Evolutionary conservation across 2,888 invertebrate species (phyloP), one percentile per base, ranked within the genome.

Genomic region (Ichneumoninae sp.): DNA sequence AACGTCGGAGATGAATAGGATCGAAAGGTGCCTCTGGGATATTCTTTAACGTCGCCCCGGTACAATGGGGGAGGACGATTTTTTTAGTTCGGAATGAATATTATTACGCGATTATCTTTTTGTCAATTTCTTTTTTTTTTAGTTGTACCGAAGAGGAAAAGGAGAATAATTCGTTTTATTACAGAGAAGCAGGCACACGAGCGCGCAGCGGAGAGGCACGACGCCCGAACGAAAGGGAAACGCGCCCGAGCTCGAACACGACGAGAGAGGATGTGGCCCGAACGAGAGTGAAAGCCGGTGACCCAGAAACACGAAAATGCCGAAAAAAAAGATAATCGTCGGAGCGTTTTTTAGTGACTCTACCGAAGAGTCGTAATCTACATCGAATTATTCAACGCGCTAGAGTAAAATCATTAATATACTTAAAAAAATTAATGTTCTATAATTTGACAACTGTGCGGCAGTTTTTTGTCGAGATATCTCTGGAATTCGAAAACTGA

Each of bases 261-360:
- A 84, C 83, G 86, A 86, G 86, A 87, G 87, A 40, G 40, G 85
- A 85, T 88, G 86, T 80, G 84, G 86, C 74, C 83, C 85, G 84
- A 69, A 83, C 88, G 90, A 91, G 92, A 93, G 93, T 92, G 93
- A 93, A 92, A 93, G 92, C 89, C 89, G 86, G 87, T 92, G 93
- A 92, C 93, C 93, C 90, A 93, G 91, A 92, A 93, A 92, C 89
- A 87, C 90, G 88, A 89, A 89, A 90, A 78, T 83, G 81, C 82
- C 87, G 74, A 86, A 40, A 40, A 40, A 40, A 40, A 40, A 83
- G 83, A 70, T 75, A 82, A 62, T 40, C 66, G 66, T 50, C 66
- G 66, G 72, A 72, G 70, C 22, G 10, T 26, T 33, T 22, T 57
- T 22, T 33, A 72, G 40, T 40, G 19, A 66, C 66, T 66, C 40